Base-by-base conservation (phyloP, 2,113 vertebrate genomes). In the Emydocephalus ijimae region DNA sequence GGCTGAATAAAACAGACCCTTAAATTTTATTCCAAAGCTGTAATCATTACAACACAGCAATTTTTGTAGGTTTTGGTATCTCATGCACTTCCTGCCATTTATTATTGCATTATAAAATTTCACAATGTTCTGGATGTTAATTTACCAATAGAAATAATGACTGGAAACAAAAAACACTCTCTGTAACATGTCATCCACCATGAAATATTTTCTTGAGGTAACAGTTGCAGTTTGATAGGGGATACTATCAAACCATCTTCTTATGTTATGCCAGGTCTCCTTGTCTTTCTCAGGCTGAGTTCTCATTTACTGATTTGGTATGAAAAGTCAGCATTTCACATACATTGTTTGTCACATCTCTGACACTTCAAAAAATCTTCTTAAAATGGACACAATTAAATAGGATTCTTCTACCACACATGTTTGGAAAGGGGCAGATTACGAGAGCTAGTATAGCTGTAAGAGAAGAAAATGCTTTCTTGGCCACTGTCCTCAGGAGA, bases 401-500 rank as follows among this genome's bases (percentile, higher is more conserved):
- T 26, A 10, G 9, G 57, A 14, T 34, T 1, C 0, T 10, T 5
- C 0, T 1, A 0, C 0, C 0, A 0, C n/a, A 88, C 1, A n/a
- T 61, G 90, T 85, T 94, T 2, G 12, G 12, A 91, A 92, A 93
- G 96, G 96, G 94, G 88, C 90, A 96, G 94, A 91, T 94, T 5
- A 3, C 56, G 87, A 90, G 50, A 24, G 0, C 0, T 0, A 59
- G 0, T 0, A 64, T 0, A 1, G 20, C 43, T 54, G 39, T 89
- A 56, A 43, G 15, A 0, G 64, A 64, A 94, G 94, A 93, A 5
- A 91, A 87, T 0, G 55, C 1, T 96, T 95, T 87, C 87, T 97
- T 94, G 98, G 99, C 9, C 98, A 98, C 96, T 99, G 98, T 93
- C 98, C 98, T 0, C 99, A 99, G 97, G 97, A 96, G 59, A 97